Evolutionary conservation across 2,888 invertebrate genomes (phyloP).

Genomic region (Chaetogeoica ovagalla): DNA sequence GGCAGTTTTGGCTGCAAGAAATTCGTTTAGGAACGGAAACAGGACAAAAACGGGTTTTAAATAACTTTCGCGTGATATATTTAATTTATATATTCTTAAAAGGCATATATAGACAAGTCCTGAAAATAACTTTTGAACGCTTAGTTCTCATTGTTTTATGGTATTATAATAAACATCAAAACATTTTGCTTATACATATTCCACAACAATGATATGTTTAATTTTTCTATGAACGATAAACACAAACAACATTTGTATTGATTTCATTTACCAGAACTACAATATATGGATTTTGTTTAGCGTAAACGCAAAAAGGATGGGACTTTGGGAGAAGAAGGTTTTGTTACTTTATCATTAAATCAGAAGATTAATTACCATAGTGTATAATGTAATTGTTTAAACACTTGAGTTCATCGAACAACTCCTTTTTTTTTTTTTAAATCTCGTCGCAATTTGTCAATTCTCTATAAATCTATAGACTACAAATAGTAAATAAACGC

Average conservation of each 20-base stretch:
- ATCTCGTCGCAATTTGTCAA: neutral
- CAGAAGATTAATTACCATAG: constrained; percentile 31
- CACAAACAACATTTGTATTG: neutral
- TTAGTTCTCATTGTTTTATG: neutral
- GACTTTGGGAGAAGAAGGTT: neutral
- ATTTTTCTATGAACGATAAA: neutral
- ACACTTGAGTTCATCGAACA: neutral
- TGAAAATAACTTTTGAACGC: neutral
- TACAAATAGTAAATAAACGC: neutral
- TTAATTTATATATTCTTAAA: neutral
- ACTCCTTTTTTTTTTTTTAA: constrained; percentile 4
- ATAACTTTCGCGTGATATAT: neutral
- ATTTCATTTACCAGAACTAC: constrained; percentile 7
- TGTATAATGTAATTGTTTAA: constrained; percentile 19
- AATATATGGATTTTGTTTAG: neutral
- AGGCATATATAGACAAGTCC: neutral
- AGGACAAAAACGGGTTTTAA: neutral
- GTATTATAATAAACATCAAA: neutral
- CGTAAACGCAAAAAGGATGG: neutral
- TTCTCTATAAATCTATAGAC: neutral
- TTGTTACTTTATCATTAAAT: constrained; percentile 31
- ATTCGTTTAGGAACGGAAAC: too few relatives aligned
- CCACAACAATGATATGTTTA: neutral
- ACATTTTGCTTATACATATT: neutral
- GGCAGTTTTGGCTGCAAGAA: too few relatives aligned